Conservation (phyloP, 2,888 invertebrate genomes). For the Danaus chrysippus region DNA sequence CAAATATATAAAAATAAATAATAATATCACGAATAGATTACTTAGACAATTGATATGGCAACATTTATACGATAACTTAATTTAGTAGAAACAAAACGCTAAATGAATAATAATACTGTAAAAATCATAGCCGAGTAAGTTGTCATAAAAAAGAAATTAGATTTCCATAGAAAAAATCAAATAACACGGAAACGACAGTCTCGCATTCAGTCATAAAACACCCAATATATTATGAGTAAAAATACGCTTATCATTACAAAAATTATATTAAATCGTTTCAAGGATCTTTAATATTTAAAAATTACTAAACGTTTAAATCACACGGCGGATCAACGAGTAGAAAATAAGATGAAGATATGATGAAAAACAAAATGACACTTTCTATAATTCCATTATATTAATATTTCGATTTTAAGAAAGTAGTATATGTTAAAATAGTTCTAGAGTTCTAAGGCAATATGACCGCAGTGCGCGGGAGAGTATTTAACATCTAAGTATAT, state of each 20-base stretch:
- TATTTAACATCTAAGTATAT: slow-evolving; percentile 38
- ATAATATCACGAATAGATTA: slow-evolving; percentile 27
- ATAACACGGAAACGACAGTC: neutral
- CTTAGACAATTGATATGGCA: slow-evolving; percentile 66
- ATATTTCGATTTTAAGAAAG: slow-evolving; percentile 15
- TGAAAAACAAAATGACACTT: neutral
- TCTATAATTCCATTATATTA: neutral
- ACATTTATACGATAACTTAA: slow-evolving; percentile 34
- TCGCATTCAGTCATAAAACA: slow-evolving; percentile 4
- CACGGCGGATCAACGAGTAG: neutral
- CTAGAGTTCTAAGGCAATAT: slow-evolving; percentile 64
- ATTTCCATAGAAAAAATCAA: neutral
- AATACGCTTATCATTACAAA: neutral
- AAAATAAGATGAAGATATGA: neutral
- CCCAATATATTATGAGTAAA: neutral
- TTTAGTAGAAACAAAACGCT: slow-evolving; percentile 1
- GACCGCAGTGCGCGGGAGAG: slow-evolving; percentile 46
- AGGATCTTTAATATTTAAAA: too few species aligned
- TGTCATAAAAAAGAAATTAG: neutral
- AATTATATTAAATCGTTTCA: neutral
- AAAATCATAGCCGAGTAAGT: neutral
- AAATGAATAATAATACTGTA: neutral
- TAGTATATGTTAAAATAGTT: slow-evolving; percentile 32
- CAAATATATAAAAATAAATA: neutral
- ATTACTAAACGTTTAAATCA: neutral